Evolutionary conservation across 1,140 invertebrate species (phyloP), one percentile per base, ranked within the genome.

Genomic region (Lineus longissimus): DNA sequence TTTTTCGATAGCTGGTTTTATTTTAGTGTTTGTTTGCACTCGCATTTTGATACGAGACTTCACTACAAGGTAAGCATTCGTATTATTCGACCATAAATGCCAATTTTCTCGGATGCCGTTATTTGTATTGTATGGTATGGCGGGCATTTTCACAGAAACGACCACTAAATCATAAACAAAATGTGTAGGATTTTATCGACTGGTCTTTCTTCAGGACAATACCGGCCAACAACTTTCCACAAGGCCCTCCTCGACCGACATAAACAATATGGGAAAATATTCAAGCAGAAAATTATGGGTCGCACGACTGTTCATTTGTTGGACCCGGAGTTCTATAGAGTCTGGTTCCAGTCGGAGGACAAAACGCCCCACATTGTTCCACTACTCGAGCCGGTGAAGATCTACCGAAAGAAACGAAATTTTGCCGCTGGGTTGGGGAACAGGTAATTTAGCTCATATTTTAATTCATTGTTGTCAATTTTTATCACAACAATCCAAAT

Each of bases 361-460:
- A 84, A 83, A 66, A 78, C 63, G 23, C 85, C 85, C 1, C 63
- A 78, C 66, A 77, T 86, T 30, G 76, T 77, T 31, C 85, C 85
- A 9, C 71, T 86, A 6, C 77, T 85, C 61, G 83, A 85, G 68
- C 81, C 84, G 1, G 78, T 79, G 9, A 75, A 84, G 69, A 61
- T 80, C n/a, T 86, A 86, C 69, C 74, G 82, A 65, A 69, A 81
- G 68, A 76, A 81, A 70, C 79, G 76, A 40, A 70, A 81, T 59
- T 72, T 84, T 62, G 84, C 82, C 29, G 78, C 76, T 9, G 87
- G 87, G n/a, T 73, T 88, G 2, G 85, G 86, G 45, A 87, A 86
- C 72, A 80, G 78, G 85, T 86, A 73, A 77, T 76, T 70, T 33
- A 2, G 13, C 51, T n/a, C 22, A n/a, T n/a, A n/a, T n/a, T n/a